Base-by-base conservation (phyloP, 2,888 invertebrate species). In the Marasmarcha lunaedactyla region DNA sequence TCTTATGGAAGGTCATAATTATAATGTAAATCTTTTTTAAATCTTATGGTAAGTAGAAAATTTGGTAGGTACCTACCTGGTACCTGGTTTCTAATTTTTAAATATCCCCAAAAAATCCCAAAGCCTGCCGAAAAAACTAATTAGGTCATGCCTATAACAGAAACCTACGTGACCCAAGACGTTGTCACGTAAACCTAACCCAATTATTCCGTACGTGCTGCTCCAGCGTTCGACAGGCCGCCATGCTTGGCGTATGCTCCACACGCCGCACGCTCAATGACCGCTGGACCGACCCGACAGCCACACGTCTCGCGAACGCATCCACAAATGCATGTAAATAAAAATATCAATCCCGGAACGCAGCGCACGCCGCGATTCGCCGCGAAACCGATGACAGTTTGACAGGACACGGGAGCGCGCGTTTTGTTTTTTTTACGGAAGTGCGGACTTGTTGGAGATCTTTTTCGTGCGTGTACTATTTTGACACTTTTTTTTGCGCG, bases 281-380 rank as follows among this genome's bases (percentile, higher is more conserved):
- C 87, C 87, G 86, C 85, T 85, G 85, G 86, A 85, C 86, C 86
- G 85, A 83, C 79, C 73, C 77, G 70, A 79, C 63, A 74, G 78
- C 68, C 85, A 85, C 86, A 86, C 86, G 86, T 84, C 85, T 77
- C 58, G 53, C 55, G 59, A 59, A 20, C 7, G 20, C 55, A 50
- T 42, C 55, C 52, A 55, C 64, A 70, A 73, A 74, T 68, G 72
- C 72, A 74, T 74, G 71, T 70, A 68, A 71, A 74, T 70, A 71
- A 25, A 25, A n/a, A n/a, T n/a, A n/a, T n/a, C 20, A 5, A 20
- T 11, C 3, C n/a, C 60, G 54, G 62, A 57, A 54, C 62, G 57
- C 55, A 55, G 47, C 49, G 45, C 42, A 51, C 56, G 61, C n/a
- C n/a, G n/a, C n/a, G n/a, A n/a, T 55, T 62, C 65, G 71, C 67